Base-by-base conservation (phyloP, 2,113 vertebrate genomes). In the Anhinga rufa region DNA sequence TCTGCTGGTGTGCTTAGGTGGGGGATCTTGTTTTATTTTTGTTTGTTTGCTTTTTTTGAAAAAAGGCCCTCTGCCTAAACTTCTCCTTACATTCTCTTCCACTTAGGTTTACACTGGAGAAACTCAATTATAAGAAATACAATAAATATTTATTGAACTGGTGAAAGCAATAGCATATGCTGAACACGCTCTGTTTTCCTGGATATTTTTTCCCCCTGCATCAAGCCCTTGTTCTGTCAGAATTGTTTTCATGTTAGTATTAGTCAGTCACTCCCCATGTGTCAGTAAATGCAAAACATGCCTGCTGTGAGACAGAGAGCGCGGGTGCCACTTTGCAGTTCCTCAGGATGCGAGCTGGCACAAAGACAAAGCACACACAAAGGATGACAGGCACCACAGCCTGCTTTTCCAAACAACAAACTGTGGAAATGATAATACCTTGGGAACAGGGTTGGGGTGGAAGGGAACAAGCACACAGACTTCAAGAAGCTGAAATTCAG, bases 251-350 rank as follows among this genome's bases (percentile, higher is more conserved):
- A 93, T 93, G 92, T 96, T 97, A 82, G 95, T 79, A 98, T 96
- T 96, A 98, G 96, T 97, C 96, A 97, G 94, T 97, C 96, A 93
- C 96, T 97, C 94, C 93, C 95, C 87, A 88, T 94, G 95, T 98
- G 95, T 97, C 97, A 98, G 93, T 93, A 93, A 94, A 97, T 96
- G 93, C 96, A 95, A 96, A 97, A 96, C 88, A 96, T 51, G 96
- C 93, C 91, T 96, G 90, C 90, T 97, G 95, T 82, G 96, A 97
- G 94, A 97, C 93, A 93, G 88, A 82, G 91, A 93, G 90, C 18
- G 1, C 93, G 93, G 94, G 87, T 95, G 96, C 95, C 91, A 96
- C 94, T 97, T 96, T 92, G 90, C 96, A 92, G 82, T 10, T 97
- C 95, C 94, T 88, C 60, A 1, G 83, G 92, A 97, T 88, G 91